Evolutionary conservation across 2,888 invertebrate species (phyloP), one percentile per base, ranked within the genome.

Genomic region (Bombyx huttoni): DNA sequence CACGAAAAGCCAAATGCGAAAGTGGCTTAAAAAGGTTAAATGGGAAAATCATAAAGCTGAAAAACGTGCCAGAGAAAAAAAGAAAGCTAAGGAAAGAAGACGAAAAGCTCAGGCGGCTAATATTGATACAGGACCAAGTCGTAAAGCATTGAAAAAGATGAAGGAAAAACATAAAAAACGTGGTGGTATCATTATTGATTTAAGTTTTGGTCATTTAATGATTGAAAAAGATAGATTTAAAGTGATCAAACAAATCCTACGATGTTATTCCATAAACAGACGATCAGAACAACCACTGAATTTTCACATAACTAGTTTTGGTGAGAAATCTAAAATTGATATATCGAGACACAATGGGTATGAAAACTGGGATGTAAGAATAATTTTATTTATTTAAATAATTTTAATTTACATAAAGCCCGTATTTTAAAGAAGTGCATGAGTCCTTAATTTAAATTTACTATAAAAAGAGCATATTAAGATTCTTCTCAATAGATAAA

Each of bases 191-290:
- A 94, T 94, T 13, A 92, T 99, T 60, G 98, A 99, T 75, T 91
- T 98, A 69, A 95, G 96, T 68, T 98, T 97, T 77, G 97, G 97
- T 72, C 90, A 95, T 58, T 85, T 96, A 50, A 99, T 99, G 98
- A 93, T 91, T 57, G 94, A 94, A 59, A 94, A 93, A 85, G 97
- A 98, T 74, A 91, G 97, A 66, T 92, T 92, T 54, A 97, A 97
- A 88, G 93, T 96, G 61, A 92, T 95, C 9, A 97, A 97, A 76
- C 98, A 98, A 85, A 91, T 98, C 61, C 89, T 96, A 58, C 90
- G 96, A 52, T 95, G 97, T 66, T 98, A 99, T 71, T 95, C 98
- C 8, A 90, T 95, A 53, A 98, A 99, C 74, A 90, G 98, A 64
- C 89, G 98, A 67, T 92, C 95, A 3, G 71, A 81, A 13, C 91